These are phyloP conservation scores for Galeopterus variegatus DNA, from an alignment of 2,113 vertebrate genomes.

Conservation along the genomic window DNA sequence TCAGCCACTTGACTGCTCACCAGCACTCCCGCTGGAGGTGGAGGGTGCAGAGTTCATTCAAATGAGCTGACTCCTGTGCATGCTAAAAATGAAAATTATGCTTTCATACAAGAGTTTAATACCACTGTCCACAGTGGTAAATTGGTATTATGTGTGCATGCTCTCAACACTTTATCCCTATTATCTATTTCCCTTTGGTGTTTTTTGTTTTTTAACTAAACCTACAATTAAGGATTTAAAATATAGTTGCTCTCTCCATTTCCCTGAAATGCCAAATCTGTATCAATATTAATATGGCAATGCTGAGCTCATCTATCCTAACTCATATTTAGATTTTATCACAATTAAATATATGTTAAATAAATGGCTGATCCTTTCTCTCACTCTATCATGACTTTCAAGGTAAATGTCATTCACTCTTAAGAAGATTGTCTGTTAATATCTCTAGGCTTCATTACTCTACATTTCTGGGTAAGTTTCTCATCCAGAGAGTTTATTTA, in stretches of 20 bases:
- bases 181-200: neutral
- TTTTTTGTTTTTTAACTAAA: slow-evolving; percentile 18
- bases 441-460: neutral
- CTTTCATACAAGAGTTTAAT: neutral
- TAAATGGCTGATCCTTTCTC: neutral
- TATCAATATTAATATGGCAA: neutral
- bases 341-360: neutral
- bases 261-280: slow-evolving; percentile 39
- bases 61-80: neutral
- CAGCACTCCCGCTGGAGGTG: neutral
- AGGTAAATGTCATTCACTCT: neutral
- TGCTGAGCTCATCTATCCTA: neutral
- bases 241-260: neutral
- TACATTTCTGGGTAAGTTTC: slow-evolving; percentile 23
- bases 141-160: neutral
- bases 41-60: neutral
- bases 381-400: neutral
- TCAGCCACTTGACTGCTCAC: neutral
- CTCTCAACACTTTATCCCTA: neutral
- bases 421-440: neutral
- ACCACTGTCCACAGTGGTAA: neutral
- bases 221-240: slow-evolving; percentile 17
- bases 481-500: slow-evolving; percentile 28
- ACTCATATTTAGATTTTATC: slow-evolving; percentile 45
- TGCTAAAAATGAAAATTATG: neutral